Percentiles rank a stretch among this genome's conserved stretches.
Conservation (phyloP, 2,113 vertebrate species). For the Ptilonorhynchus violaceus region DNA sequence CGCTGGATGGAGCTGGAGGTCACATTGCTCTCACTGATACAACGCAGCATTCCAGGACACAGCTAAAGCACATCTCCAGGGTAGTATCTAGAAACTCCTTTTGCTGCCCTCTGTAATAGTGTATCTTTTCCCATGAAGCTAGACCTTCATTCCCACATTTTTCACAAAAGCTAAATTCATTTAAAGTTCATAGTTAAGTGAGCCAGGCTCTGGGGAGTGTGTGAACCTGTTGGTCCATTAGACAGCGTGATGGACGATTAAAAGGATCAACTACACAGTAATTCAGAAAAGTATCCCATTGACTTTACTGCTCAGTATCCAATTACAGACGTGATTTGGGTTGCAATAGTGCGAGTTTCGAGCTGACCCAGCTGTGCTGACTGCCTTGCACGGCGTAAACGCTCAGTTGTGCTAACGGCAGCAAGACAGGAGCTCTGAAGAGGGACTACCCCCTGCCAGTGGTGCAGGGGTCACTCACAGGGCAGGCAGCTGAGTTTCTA, state of each 20-base stretch:
- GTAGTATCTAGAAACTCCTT: neutral
- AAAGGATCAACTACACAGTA: neutral
- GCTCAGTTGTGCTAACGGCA: neutral
- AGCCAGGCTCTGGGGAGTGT: neutral
- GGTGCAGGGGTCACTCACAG: neutral
- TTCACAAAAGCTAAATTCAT: neutral
- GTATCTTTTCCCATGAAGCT: neutral
- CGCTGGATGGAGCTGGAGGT: neutral
- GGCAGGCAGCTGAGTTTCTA: neutral
- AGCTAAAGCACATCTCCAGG: slow-evolving; percentile 28
- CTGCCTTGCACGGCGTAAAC: neutral
- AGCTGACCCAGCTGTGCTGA: neutral
- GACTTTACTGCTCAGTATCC: slow-evolving; percentile 17
- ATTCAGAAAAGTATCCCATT: neutral
- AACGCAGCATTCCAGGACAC: neutral
- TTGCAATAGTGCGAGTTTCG: neutral
- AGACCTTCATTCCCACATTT: neutral
- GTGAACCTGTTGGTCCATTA: neutral
- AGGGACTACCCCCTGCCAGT: neutral
- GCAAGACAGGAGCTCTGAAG: neutral
- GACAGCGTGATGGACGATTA: neutral
- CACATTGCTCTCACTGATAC: neutral
- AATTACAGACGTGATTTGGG: neutral
- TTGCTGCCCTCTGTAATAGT: neutral
- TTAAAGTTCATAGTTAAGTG: slow-evolving; percentile 49